Evolutionary conservation across 2,113 vertebrate genomes (phyloP).

Genomic region (Corydoras sp.): DNA sequence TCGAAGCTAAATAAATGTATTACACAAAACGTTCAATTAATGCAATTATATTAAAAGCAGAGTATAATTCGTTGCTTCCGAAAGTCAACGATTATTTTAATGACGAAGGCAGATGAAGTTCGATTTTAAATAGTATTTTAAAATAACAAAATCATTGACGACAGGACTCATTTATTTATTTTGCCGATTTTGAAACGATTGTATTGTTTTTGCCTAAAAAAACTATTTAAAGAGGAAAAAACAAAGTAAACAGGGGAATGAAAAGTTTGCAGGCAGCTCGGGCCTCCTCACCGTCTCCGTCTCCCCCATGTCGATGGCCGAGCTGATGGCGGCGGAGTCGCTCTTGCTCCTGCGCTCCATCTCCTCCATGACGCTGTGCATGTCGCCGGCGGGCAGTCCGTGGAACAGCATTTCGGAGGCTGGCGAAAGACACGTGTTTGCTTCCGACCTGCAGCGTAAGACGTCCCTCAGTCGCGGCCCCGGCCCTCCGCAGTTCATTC

Average conservation of each 20-base stretch:
- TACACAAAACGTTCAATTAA: no score
- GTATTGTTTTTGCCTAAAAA: no score
- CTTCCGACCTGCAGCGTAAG: constrained; percentile 73
- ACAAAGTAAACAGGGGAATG: not conserved
- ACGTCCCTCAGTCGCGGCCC: constrained; percentile 78
- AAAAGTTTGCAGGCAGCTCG: constrained; percentile 8
- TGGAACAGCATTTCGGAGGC: constrained; percentile 92
- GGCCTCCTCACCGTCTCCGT: constrained; percentile 87
- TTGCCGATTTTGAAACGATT: no score
- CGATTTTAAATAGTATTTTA: no score
- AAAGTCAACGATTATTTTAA: not conserved
- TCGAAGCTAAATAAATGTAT: no score
- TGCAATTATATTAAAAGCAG: no score
- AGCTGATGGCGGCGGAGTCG: constrained; percentile 93
- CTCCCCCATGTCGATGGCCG: constrained; percentile 96
- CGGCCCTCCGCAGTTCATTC: constrained; percentile 47
- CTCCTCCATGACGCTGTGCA: constrained; percentile 96
- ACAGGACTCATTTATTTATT: no score
- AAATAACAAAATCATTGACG: no score
- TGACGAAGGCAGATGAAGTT: not conserved
- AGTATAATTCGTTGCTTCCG: no score
- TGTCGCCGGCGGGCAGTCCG: constrained; percentile 92
- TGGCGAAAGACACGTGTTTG: constrained; percentile 72
- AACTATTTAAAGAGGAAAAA: no score
- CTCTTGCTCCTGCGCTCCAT: constrained; percentile 93